Base-by-base conservation (phyloP, 30 jellyfish, hydroid and myxozoan genomes). In the Mastigias papua region DNA sequence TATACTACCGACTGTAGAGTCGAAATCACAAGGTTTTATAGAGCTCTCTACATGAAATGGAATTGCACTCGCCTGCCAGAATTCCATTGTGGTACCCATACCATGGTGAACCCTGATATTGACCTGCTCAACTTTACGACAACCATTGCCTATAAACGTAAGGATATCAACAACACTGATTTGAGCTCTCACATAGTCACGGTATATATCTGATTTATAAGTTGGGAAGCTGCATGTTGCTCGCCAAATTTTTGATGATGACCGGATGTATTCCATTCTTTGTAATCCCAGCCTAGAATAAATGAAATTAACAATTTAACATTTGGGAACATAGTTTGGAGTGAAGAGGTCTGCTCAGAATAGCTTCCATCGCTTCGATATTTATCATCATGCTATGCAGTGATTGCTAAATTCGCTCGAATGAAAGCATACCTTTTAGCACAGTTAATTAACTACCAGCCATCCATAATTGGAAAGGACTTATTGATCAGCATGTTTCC, bases 141-240 rank as follows among this genome's bases (percentile, higher is more conserved):
- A 48, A 26, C 86, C 86, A 13, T 48, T 21, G 3, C 86, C 86
- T 19, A 5, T 1, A 23, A 22, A 48, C 7, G 73, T 30, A 69
- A 75, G 21, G 1, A 75, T 27, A 31, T 75, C 86, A 1, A 50
- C 21, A 3, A 48, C 58, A 1, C 20, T 50, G 26, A 75, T 16
- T 8, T 48, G 13, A 9, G 58, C 86, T 75, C 74, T 75, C 19
- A 75, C 49, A 22, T 75, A 75, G 62, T 75, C 86, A 30, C 42
- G 73, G n/a, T 22, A 48, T 13, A 75, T 48, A 21, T 26, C 50
- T 10, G 61, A 34, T 0, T 60, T 25, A 27, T 50, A 8, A 5
- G 28, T 26, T 48, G 58, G 73, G 20, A 48, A 48, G 54, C 66
- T 75, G 86, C 86, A 75, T 25, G 86, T 75, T 19, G 86, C 75